These are phyloP conservation scores for Muscidifurax raptorellus DNA, from an alignment of 1,140 invertebrate genomes.

Conservation along the genomic window DNA sequence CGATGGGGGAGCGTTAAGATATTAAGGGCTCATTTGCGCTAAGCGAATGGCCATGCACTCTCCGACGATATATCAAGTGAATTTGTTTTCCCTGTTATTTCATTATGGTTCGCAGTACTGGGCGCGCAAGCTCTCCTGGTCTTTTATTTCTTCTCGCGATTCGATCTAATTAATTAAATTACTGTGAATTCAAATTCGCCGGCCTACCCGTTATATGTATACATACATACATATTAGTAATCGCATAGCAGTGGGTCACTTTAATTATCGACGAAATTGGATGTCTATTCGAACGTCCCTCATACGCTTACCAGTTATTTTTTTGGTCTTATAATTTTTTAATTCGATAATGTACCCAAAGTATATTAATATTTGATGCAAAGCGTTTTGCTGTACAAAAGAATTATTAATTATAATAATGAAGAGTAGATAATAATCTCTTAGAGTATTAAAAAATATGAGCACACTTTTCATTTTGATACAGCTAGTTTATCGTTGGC, in stretches of 20 bases:
- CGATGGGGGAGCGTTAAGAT: slow-evolving; percentile 51
- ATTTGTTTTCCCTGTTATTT: slow-evolving; percentile 18
- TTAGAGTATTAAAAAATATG: too few relatives aligned
- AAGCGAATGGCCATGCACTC: slow-evolving; percentile 5
- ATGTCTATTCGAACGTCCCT: neutral
- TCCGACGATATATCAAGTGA: slow-evolving; percentile 6
- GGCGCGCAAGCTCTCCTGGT: neutral
- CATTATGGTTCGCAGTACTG: neutral
- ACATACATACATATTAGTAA: too few relatives aligned
- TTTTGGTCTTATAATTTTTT: neutral
- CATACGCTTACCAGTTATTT: neutral
- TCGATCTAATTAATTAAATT: neutral
- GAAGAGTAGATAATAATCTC: too few relatives aligned
- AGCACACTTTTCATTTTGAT: too few relatives aligned
- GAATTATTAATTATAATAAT: too few relatives aligned
- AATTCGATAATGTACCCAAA: neutral
- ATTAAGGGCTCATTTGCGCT: slow-evolving; percentile 50
- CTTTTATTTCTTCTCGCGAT: neutral
- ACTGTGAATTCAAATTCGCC: neutral
- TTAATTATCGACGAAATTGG: neutral
- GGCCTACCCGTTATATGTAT: neutral
- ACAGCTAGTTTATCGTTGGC: too few relatives aligned
- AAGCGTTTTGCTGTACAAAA: neutral
- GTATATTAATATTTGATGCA: neutral
- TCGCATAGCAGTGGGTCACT: neutral